Percentiles rank a stretch among this genome's conserved stretches.
Conservation (phyloP, 2,113 vertebrate genomes). For the Seriola aureovittata region DNA sequence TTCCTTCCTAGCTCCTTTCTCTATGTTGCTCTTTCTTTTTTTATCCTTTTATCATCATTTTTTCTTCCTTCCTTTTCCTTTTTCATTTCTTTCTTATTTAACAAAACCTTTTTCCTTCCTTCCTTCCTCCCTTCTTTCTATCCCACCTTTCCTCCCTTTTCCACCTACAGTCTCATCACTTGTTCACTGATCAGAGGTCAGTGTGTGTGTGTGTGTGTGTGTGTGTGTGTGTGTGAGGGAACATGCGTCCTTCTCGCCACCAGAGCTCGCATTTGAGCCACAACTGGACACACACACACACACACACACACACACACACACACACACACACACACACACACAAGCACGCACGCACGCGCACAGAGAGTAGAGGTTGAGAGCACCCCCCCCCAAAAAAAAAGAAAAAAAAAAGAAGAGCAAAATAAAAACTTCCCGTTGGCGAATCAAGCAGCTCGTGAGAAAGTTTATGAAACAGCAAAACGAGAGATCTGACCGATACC, state of each 20-base stretch:
- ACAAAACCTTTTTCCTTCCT: too few relatives aligned
- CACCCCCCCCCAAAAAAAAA: too few relatives aligned
- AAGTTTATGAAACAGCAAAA: too few relatives aligned
- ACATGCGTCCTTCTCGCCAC: conserved; percentile 51
- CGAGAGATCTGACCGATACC: too few relatives aligned
- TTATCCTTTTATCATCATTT: background rate
- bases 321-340: conserved; percentile 39
- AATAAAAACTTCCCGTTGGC: too few relatives aligned
- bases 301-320: conserved; percentile 34
- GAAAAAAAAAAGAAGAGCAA: too few relatives aligned
- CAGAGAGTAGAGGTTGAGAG: too few relatives aligned
- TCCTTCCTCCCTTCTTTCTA: background rate
- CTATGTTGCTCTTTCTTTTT: too few relatives aligned
- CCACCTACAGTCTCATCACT: background rate
- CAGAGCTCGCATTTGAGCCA: conserved; percentile 75
- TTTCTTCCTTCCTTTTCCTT: background rate
- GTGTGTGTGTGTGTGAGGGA: background rate
- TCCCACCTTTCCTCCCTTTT: background rate
- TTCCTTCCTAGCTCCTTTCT: background rate
- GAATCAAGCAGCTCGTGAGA: too few relatives aligned
- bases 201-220: background rate
- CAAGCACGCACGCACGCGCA: too few relatives aligned
- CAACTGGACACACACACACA: conserved; percentile 6
- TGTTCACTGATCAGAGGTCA: conserved; percentile 13
- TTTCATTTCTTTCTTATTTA: too few relatives aligned